Conservation (phyloP, 2,113 vertebrate genomes). For the Eonycteris spelaea region DNA sequence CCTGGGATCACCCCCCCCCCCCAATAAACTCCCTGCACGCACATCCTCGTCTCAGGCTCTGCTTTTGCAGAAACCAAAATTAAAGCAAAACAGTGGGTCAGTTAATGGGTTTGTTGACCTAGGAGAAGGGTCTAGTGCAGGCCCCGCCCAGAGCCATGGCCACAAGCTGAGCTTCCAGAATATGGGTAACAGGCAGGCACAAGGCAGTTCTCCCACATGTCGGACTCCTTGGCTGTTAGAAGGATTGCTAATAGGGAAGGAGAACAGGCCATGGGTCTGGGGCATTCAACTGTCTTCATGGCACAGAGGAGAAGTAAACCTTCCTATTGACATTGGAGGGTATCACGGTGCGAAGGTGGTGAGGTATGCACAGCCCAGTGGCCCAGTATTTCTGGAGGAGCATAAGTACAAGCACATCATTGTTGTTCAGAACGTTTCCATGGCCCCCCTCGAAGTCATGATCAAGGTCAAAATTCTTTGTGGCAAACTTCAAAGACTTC, state of each 20-base stretch:
- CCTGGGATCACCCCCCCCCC: background rate
- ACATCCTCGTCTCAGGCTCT: background rate
- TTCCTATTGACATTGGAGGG: background rate
- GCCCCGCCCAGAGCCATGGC: accelerated
- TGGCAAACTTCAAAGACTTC: background rate
- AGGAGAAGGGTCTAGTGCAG: background rate
- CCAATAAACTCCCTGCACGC: background rate
- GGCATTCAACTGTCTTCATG: background rate
- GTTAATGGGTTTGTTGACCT: background rate
- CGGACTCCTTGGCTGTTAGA: accelerated
- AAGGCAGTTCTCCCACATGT: accelerated
- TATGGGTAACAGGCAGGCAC: background rate
- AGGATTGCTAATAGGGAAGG: too few relatives aligned
- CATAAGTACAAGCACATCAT: background rate
- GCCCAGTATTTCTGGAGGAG: background rate
- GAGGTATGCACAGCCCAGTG: background rate
- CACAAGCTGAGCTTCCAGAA: background rate
- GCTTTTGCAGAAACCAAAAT: background rate
- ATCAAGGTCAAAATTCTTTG: background rate
- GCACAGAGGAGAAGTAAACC: background rate
- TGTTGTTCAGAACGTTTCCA: background rate
- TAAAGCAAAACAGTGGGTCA: background rate
- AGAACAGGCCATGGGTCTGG: background rate
- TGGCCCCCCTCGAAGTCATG: background rate
- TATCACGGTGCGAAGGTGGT: background rate